Evolutionary conservation across 2,888 invertebrate species (phyloP).

Genomic region (Phyllotreta cruciferae): DNA sequence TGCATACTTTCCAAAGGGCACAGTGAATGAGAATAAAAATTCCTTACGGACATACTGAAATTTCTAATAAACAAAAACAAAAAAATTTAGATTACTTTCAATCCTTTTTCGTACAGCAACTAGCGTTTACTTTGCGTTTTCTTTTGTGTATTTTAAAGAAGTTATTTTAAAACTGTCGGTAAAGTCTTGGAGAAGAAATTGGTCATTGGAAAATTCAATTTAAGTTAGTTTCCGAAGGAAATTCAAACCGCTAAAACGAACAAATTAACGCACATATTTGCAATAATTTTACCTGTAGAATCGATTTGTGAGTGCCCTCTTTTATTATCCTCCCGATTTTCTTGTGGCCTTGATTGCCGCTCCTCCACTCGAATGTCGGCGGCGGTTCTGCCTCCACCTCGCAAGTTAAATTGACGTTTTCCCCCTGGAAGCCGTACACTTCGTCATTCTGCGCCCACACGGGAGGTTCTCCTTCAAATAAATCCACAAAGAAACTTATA

Average conservation of each 20-base stretch:
- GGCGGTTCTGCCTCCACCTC: conserved; percentile 79
- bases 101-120: background rate
- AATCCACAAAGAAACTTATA: background rate
- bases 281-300: conserved; percentile 46
- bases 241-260: background rate
- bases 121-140: conserved; percentile 19
- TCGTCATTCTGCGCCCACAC: conserved; percentile 52
- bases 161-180: conserved; percentile 10
- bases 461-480: conserved; percentile 32
- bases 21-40: too few relatives aligned
- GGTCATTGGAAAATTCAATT: too few relatives aligned
- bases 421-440: conserved; percentile 63
- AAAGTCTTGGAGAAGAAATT: too few relatives aligned
- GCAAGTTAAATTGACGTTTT: conserved; percentile 68
- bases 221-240: conserved; percentile 2
- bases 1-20: too few relatives aligned
- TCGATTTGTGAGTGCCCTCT: conserved; percentile 44
- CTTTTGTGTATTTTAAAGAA: conserved; percentile 17
- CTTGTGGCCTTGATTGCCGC: conserved; percentile 7
- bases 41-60: too few relatives aligned
- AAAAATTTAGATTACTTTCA: too few relatives aligned
- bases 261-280: background rate
- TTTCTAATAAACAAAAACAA: too few relatives aligned
- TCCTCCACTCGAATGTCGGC: conserved; percentile 59
- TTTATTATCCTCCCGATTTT: conserved; percentile 35